Conservation (phyloP, 1,140 invertebrate genomes). For the Melipona quadrifasciata region DNA sequence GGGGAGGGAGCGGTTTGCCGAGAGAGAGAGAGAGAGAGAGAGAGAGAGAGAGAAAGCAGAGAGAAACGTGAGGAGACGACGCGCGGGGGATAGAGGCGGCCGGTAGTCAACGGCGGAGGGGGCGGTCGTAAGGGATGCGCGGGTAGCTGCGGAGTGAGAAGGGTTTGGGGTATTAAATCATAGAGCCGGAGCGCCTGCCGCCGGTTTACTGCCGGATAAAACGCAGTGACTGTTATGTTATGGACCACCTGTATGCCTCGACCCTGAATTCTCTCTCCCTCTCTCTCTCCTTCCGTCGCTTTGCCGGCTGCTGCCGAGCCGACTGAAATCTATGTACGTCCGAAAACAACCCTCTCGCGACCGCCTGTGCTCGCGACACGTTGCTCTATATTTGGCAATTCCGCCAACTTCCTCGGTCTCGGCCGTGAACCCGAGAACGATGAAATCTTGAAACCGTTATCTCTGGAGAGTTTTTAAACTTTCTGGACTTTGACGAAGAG, state of each 20-base stretch:
- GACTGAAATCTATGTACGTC: constrained; percentile 76
- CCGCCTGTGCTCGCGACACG: constrained; percentile 33
- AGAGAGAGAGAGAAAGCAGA: constrained; percentile 1
- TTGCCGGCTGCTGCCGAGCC: constrained; percentile 59
- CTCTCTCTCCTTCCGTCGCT: constrained; percentile 64
- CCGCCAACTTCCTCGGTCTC: neutral
- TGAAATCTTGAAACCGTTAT: neutral
- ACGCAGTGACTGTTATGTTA: constrained; percentile 82
- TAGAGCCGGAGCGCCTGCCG: constrained; percentile 80
- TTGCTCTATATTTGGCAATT: constrained; percentile 47
- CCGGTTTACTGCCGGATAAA: constrained; percentile 82
- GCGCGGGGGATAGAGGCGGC: constrained; percentile 30
- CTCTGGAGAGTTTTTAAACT: neutral
- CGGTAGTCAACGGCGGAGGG: constrained; percentile 57
- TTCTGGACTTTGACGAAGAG: neutral
- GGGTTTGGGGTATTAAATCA: constrained; percentile 81
- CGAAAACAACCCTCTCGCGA: constrained; percentile 65
- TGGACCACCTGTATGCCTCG: constrained; percentile 83
- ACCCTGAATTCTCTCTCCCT: constrained; percentile 77
- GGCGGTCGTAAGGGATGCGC: constrained; percentile 57
- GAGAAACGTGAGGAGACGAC: constrained; percentile 29
- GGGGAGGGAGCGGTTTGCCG: constrained; percentile 15
- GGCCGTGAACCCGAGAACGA: neutral
- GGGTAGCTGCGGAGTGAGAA: constrained; percentile 57
- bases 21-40: constrained; percentile 13